phyloP scores from a whole-genome alignment of 2,797 vertebrate species.

The Simalia tracyae region DNA sequence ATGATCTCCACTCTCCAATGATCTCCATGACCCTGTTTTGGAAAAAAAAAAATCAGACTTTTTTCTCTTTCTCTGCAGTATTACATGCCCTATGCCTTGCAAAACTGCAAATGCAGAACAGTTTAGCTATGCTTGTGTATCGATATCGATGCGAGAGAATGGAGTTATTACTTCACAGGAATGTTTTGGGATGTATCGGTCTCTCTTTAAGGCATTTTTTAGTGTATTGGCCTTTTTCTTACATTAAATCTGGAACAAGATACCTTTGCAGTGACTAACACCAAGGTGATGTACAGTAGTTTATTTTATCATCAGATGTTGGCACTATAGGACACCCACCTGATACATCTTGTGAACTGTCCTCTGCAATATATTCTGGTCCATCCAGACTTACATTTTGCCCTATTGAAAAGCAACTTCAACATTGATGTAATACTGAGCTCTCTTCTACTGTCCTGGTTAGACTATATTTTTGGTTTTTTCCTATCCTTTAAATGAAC shows the following conservation, averaged over 20 bases:
- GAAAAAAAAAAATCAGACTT: neutral
- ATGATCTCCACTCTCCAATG: neutral
- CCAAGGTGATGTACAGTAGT: conserved; percentile 56
- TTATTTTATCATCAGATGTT: conserved; percentile 44
- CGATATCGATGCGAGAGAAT: conserved; percentile 19
- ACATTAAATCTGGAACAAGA: conserved; percentile 50
- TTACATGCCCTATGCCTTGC: conserved; percentile 2
- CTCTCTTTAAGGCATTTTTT: conserved; percentile 8
- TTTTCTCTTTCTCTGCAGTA: conserved; percentile 15
- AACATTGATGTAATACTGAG: conserved; percentile 60
- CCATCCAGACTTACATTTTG: conserved; percentile 58
- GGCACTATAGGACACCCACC: conserved; percentile 61
- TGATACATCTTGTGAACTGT: conserved; percentile 66
- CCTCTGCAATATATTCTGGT: conserved; percentile 58
- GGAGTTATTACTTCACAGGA: neutral
- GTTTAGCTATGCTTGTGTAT: conserved; percentile 38
- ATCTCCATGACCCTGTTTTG: neutral
- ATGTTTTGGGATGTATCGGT: conserved; percentile 33
- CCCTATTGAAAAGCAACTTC: conserved; percentile 59
- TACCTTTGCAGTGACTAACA: conserved; percentile 43
- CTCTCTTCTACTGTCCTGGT: conserved; percentile 70
- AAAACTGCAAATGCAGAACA: conserved; percentile 13
- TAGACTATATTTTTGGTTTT: conserved; percentile 64
- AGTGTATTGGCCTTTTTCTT: conserved; percentile 55
- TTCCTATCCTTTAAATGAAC: conserved; percentile 58